Evolutionary conservation across 2,888 invertebrate species (phyloP), one percentile per base, ranked within the genome.

Genomic region (Athetis lepigone): DNA sequence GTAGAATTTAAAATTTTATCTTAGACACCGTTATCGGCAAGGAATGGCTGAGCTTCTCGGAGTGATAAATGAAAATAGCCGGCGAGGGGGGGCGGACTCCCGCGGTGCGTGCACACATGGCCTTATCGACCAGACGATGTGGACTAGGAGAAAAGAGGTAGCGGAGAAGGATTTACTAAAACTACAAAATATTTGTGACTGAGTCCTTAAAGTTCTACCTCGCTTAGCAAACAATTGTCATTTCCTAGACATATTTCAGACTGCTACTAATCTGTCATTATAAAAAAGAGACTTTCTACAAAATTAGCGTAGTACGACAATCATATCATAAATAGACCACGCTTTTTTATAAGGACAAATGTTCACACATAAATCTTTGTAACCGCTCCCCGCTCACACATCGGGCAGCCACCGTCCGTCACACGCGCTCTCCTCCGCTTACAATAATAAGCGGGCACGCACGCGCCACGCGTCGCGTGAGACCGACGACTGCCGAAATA

Each of bases 21-120:
- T 71, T 50, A 68, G 77, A 76, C 75, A 61, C 73, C 63, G 79
- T 71, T 66, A 80, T 74, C 75, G 72, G 70, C 62, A 71, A 64
- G 76, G 82, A 83, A 85, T 88, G 85, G 84, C 84, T 84, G 85
- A 85, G 83, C 84, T 82, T 87, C 87, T 85, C 84, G 85, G 83
- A 86, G 88, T 92, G 92, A 93, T 93, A 92, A 94, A 94, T 94
- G 93, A 93, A 94, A 95, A 95, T 95, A 94, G 92, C 89, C 91
- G 82, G 90, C 89, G 88, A 90, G 90, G 91, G 91, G 63, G 91
- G 93, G 88, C 87, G 87, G 87, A 80, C 94, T 92, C 93, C 94
- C 93, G 93, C 92, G 87, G 94, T 89, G 93, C 87, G 88, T 89
- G 90, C 92, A 92, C 94, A 94, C 93, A 93, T 94, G 94, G 92